Evolutionary conservation across 2,888 invertebrate genomes (phyloP).

Genomic region (Epicampocera succincta): DNA sequence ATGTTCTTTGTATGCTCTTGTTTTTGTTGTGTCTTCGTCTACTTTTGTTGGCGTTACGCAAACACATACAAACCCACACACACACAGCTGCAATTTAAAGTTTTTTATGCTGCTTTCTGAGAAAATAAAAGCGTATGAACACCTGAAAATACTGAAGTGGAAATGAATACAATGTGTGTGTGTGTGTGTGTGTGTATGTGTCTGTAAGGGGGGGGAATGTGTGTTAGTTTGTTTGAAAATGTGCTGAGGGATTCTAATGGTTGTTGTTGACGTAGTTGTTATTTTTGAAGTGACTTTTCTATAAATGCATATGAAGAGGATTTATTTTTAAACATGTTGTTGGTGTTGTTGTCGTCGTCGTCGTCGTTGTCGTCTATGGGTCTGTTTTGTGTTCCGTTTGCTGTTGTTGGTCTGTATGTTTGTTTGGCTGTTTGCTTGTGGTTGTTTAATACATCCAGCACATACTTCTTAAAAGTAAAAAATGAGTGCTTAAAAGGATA

Average conservation of each 20-base stretch:
- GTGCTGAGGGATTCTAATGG: conserved; percentile 65
- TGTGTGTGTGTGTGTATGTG: too few species aligned
- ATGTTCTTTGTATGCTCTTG: neutral
- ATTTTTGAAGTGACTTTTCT: conserved; percentile 64
- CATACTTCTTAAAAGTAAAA: conserved; percentile 14
- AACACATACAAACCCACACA: too few species aligned
- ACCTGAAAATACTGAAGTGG: conserved; percentile 50
- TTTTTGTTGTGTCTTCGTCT: conserved; percentile 15
- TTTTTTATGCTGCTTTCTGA: conserved; percentile 35
- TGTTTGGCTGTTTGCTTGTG: conserved; percentile 21
- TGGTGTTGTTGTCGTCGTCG: too few species aligned
- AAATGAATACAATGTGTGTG: conserved; percentile 6
- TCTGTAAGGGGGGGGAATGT: too few species aligned
- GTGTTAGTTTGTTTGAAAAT: conserved; percentile 24
- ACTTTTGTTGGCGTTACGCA: conserved; percentile 37
- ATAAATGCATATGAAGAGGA: conserved; percentile 58
- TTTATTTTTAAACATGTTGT: conserved; percentile 64
- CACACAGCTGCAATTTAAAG: neutral
- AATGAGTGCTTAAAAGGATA: conserved; percentile 64
- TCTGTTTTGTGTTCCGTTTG: conserved; percentile 32
- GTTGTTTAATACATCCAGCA: conserved; percentile 29
- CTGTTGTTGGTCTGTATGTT: conserved; percentile 21
- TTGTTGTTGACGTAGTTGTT: conserved; percentile 40
- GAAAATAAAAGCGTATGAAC: conserved; percentile 57
- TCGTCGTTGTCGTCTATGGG: conserved; percentile 20